Percentiles rank a stretch among this genome's conserved stretches.
Evolutionary conservation across 2,797 vertebrate genomes (phyloP).

Genomic region (Betta splendens): DNA sequence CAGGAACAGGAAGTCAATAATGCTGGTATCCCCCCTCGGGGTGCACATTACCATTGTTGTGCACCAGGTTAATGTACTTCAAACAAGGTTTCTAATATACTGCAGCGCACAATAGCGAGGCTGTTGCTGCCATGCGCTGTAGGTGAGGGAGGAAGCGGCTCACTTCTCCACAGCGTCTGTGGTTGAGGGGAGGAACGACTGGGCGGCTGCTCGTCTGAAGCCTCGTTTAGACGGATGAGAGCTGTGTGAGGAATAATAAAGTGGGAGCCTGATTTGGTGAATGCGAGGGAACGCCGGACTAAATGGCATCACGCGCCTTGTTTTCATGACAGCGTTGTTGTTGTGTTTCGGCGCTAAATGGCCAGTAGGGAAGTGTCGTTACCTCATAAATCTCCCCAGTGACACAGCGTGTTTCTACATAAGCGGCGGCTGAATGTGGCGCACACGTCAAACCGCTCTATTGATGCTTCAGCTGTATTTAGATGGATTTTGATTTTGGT

Average conservation of each 20-base stretch:
- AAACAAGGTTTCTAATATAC: constrained; percentile 83
- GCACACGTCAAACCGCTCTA: background rate
- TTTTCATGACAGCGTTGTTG: constrained; percentile 16
- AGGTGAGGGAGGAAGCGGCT: constrained; percentile 45
- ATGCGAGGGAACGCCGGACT: background rate
- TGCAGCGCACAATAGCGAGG: constrained; percentile 71
- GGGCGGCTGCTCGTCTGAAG: constrained; percentile 13
- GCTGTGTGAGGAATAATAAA: background rate
- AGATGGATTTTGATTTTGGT: background rate
- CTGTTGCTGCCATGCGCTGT: constrained; percentile 48
- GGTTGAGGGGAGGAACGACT: constrained; percentile 17
- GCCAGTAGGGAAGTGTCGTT: background rate
- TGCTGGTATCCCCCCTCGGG: constrained; percentile 73
- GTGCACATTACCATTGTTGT: constrained; percentile 80
- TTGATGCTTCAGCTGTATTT: background rate
- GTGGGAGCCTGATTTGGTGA: constrained; percentile 1
- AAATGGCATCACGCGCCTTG: background rate
- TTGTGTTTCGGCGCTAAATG: background rate
- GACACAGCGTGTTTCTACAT: background rate
- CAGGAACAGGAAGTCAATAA: constrained; percentile 81
- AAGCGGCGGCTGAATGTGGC: background rate
- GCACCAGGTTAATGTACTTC: constrained; percentile 83
- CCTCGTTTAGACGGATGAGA: background rate
- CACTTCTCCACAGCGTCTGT: constrained; percentile 28
- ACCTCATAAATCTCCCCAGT: background rate